These are phyloP conservation scores for Neocloeon triangulifer DNA, from an alignment of 1,140 invertebrate genomes.

Conservation along the genomic window DNA sequence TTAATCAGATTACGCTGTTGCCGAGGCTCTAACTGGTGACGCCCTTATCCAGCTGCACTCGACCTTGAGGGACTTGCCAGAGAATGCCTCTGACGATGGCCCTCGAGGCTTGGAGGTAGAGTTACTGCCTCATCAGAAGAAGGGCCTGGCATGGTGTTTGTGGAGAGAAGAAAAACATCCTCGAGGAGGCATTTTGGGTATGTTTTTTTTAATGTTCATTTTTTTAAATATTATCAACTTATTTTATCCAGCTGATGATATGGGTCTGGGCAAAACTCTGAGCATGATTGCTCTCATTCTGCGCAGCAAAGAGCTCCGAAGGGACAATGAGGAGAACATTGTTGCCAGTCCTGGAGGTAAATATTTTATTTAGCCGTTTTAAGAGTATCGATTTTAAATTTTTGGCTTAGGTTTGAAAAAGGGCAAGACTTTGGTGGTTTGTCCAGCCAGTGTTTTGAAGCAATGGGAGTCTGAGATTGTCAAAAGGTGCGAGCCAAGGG, in stretches of 20 bases:
- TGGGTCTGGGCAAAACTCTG: slow-evolving; percentile 85
- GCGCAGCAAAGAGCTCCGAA: slow-evolving; percentile 14
- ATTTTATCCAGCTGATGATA: slow-evolving; percentile 60
- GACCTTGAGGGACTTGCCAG: slow-evolving; percentile 40
- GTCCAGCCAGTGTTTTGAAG: slow-evolving; percentile 57
- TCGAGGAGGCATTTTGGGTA: slow-evolving; percentile 48
- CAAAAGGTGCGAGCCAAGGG: slow-evolving; percentile 30
- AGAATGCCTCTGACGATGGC: slow-evolving; percentile 28
- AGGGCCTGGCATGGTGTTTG: slow-evolving; percentile 66
- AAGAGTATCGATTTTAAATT: slow-evolving; percentile 5
- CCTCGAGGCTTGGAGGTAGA: slow-evolving; percentile 36
- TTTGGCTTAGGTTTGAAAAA: no score
- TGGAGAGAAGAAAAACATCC: slow-evolving; percentile 75
- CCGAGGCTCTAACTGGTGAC: slow-evolving; percentile 43
- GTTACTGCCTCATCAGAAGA: slow-evolving; percentile 69
- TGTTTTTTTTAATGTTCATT: slow-evolving; percentile 5
- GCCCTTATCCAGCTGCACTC: slow-evolving; percentile 47
- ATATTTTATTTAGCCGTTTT: slow-evolving; percentile 3
- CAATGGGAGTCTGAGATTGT: slow-evolving; percentile 75
- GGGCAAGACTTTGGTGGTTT: slow-evolving; percentile 66
- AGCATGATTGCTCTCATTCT: slow-evolving; percentile 71
- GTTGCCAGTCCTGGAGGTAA: neutral
- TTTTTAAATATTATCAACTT: slow-evolving; percentile 1
- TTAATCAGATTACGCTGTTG: no score
- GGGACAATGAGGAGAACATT: slow-evolving; percentile 7